Evolutionary conservation across 1,140 invertebrate species (phyloP).

Genomic region (Ips nitidus): DNA sequence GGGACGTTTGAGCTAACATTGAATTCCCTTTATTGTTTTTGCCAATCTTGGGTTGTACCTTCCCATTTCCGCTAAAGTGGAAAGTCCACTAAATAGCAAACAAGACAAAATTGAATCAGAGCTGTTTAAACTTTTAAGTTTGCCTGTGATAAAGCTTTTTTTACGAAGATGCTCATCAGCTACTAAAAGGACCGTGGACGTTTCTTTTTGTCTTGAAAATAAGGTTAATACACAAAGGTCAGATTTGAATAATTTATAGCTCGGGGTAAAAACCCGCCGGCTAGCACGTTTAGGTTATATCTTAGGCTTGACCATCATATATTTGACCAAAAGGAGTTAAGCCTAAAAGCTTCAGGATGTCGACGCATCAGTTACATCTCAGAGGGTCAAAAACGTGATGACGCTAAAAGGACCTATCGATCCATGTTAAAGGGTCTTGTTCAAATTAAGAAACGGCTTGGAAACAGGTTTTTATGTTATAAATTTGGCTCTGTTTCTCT

Average conservation of each 20-base stretch:
- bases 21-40: conserved; percentile 4
- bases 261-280: not conserved
- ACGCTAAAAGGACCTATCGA: not conserved
- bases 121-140: too few relatives aligned
- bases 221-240: not conserved
- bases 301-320: conserved; percentile 13
- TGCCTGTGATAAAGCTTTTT: too few relatives aligned
- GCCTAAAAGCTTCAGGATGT: conserved; percentile 11
- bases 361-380: conserved; percentile 6
- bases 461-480: too few relatives aligned
- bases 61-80: not conserved
- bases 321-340: conserved; percentile 10
- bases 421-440: not conserved
- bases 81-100: too few relatives aligned
- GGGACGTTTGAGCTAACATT: conserved; percentile 5
- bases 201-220: not conserved
- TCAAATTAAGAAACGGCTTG: too few relatives aligned
- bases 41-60: not conserved
- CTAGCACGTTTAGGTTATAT: conserved; percentile 6
- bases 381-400: conserved; percentile 1
- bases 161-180: too few relatives aligned
- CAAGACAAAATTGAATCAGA: too few relatives aligned
- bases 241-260: conserved; percentile 14
- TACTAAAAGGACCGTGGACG: too few relatives aligned
- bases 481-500: too few relatives aligned